Conservation (phyloP, 2,888 invertebrate species). For the Lasioglossum leucozonium region DNA sequence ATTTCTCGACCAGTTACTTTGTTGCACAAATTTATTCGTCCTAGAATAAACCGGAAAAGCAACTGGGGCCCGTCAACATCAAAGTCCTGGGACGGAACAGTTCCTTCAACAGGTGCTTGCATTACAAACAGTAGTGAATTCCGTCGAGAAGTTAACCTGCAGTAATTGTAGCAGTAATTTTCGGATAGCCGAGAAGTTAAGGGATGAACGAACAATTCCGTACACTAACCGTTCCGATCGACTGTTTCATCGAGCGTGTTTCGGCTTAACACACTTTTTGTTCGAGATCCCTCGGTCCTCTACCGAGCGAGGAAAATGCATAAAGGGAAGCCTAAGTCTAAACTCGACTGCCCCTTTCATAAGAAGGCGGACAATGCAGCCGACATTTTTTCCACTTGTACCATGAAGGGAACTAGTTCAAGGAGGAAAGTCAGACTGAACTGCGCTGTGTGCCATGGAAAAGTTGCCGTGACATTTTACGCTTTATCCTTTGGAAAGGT, state of each 20-base stretch:
- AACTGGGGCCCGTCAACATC: no score
- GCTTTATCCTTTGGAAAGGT: slow-evolving; percentile 2
- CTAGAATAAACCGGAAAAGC: no score
- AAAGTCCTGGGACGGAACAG: no score
- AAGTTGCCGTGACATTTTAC: slow-evolving; percentile 17
- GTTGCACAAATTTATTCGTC: no score
- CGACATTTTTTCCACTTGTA: slow-evolving; percentile 32
- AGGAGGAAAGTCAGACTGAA: slow-evolving; percentile 12
- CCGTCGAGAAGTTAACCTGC: neutral
- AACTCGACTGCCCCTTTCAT: slow-evolving; percentile 22
- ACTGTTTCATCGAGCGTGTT: neutral
- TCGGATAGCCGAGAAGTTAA: neutral
- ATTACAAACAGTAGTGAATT: neutral
- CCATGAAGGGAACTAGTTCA: slow-evolving; percentile 23
- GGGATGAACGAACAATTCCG: neutral
- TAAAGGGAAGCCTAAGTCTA: slow-evolving; percentile 23
- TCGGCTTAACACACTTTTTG: slow-evolving; percentile 19
- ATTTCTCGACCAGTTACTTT: no score
- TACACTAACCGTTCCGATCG: neutral
- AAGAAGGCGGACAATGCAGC: slow-evolving; percentile 29
- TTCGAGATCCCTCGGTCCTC: slow-evolving; percentile 14
- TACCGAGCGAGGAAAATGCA: slow-evolving; percentile 3
- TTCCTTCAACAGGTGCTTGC: neutral
- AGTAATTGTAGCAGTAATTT: neutral
- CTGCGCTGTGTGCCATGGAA: neutral